Percentiles rank a stretch among this genome's conserved stretches.
Conservation (phyloP, 2,888 invertebrate species). For the Oscheius sp. region DNA sequence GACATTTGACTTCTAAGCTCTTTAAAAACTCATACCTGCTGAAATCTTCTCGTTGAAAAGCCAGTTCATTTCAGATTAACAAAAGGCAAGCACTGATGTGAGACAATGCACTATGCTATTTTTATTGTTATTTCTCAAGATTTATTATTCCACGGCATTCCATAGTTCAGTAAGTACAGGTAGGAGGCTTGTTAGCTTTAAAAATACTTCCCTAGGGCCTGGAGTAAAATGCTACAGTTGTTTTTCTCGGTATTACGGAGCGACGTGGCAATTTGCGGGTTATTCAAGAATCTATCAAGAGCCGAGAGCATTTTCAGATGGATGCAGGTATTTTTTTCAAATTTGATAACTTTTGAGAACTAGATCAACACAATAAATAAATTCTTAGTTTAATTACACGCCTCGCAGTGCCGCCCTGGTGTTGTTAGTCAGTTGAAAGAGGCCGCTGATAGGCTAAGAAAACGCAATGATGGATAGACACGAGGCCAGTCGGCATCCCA, state of each 20-base stretch:
- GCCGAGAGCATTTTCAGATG: slow-evolving; percentile 62
- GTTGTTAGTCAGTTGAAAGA: background rate
- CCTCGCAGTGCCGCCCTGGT: background rate
- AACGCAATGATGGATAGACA: slow-evolving; percentile 23
- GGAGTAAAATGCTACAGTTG: slow-evolving; percentile 58
- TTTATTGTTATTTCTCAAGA: slow-evolving; percentile 4
- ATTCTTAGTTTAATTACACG: background rate
- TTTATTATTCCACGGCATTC: background rate
- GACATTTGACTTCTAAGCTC: too few relatives aligned
- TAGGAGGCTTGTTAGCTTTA: background rate
- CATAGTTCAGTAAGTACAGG: slow-evolving; percentile 15
- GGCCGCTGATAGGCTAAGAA: slow-evolving; percentile 11
- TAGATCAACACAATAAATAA: background rate
- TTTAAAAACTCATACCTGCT: too few relatives aligned
- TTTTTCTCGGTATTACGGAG: slow-evolving; percentile 66
- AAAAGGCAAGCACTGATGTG: slow-evolving; percentile 4
- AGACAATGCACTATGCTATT: slow-evolving; percentile 22
- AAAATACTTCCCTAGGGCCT: background rate
- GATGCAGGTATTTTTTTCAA: slow-evolving; percentile 48
- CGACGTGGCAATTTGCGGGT: slow-evolving; percentile 65
- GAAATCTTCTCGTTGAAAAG: too few relatives aligned
- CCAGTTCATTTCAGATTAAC: too few relatives aligned
- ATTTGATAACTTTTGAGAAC: background rate
- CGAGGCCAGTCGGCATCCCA: background rate
- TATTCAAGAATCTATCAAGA: slow-evolving; percentile 65